Percentiles rank a stretch among this genome's conserved stretches.
Evolutionary conservation across 2,113 vertebrate genomes (phyloP).

Genomic region (Sitta europaea): DNA sequence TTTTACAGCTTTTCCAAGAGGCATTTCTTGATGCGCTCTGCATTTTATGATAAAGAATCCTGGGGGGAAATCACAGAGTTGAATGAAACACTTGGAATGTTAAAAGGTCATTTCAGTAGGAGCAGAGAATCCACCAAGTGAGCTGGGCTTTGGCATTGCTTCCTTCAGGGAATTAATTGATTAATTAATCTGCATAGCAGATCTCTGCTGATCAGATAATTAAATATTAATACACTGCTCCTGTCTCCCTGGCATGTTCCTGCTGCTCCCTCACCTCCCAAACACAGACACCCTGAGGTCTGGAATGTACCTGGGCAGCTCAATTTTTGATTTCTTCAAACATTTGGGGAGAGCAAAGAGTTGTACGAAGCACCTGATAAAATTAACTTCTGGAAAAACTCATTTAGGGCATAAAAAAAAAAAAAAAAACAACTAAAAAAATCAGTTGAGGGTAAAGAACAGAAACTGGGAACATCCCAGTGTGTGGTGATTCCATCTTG

Average conservation of each 20-base stretch:
- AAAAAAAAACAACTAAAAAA: no score
- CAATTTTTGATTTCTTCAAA: background rate
- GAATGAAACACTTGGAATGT: background rate
- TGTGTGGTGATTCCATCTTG: background rate
- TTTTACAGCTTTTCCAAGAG: background rate
- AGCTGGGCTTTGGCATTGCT: background rate
- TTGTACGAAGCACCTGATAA: background rate
- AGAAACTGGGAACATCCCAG: fast-evolving
- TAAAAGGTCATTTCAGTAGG: background rate
- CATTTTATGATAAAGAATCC: background rate
- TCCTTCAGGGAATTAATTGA: background rate
- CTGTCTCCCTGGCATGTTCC: background rate
- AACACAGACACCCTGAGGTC: background rate
- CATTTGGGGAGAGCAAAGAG: background rate
- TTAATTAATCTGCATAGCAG: background rate
- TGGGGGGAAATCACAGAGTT: background rate
- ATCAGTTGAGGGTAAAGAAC: background rate
- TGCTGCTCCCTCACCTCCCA: background rate
- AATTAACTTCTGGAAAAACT: background rate
- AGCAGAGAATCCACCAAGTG: background rate
- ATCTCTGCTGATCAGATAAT: background rate
- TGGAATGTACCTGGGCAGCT: background rate
- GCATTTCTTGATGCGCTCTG: background rate
- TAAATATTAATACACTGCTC: background rate
- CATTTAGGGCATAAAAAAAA: background rate